A percentile compares a stretch with the other conserved stretches of the same genome.
These are phyloP conservation scores for Coelinius sp. DNA, from an alignment of 2,888 invertebrate genomes.

Conservation along the genomic window DNA sequence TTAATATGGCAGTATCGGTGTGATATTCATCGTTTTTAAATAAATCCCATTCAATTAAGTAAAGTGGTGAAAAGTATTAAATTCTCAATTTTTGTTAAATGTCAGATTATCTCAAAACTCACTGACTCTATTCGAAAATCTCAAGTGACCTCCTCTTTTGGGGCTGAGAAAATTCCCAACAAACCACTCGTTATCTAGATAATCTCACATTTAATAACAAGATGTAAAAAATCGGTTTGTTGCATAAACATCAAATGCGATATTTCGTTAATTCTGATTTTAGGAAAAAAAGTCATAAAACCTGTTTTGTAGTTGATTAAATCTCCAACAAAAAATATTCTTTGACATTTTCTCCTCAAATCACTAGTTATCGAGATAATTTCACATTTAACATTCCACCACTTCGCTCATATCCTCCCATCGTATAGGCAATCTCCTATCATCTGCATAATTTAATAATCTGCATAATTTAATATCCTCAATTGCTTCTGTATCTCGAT, in stretches of 20 bases:
- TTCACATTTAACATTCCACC: neutral
- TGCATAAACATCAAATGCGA: too few species aligned
- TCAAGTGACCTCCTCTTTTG: too few species aligned
- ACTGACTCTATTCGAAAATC: too few species aligned
- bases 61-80: neutral
- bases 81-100: neutral
- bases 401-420: conserved; percentile 41
- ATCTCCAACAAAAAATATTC: too few species aligned
- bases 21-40: conserved; percentile 55
- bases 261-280: too few species aligned
- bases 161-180: too few species aligned
- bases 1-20: conserved; percentile 64
- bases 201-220: too few species aligned
- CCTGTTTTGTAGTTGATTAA: conserved; percentile 6
- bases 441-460: conserved; percentile 30
- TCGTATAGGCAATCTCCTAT: conserved; percentile 38
- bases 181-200: too few species aligned
- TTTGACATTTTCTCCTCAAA: too few species aligned
- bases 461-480: conserved; percentile 10
- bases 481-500: conserved; percentile 24
- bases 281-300: neutral
- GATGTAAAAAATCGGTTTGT: too few species aligned
- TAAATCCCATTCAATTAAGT: neutral
- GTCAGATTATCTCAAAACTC: neutral
- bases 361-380: neutral